phyloP scores from a whole-genome alignment of 1,140 invertebrate genomes.

The Scaptomyza hsui region DNA sequence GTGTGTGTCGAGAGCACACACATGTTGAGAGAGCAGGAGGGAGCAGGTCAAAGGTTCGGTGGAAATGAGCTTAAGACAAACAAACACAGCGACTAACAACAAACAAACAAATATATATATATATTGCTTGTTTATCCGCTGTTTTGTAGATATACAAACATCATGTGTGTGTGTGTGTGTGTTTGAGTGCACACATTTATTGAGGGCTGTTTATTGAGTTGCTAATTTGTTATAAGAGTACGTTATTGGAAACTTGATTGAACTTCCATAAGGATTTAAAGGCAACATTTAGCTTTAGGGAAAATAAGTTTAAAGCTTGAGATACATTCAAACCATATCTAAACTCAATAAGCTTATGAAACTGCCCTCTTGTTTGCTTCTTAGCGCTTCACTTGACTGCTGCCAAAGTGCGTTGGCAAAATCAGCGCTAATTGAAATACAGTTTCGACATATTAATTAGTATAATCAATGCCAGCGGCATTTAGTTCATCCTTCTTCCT shows the following conservation, averaged over 20 bases:
- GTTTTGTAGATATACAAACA: constrained; percentile 31
- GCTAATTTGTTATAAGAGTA: background rate
- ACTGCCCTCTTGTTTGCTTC: constrained; percentile 12
- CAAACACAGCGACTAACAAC: constrained; percentile 21
- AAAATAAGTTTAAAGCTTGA: no score
- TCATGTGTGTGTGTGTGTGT: background rate
- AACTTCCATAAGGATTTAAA: no score
- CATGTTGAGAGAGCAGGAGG: background rate
- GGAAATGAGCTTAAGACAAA: constrained; percentile 57
- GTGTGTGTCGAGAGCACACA: background rate
- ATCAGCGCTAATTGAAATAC: constrained; percentile 14
- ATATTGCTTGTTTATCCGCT: constrained; percentile 63
- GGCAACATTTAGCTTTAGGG: no score
- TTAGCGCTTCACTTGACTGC: constrained; percentile 10
- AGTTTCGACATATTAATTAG: constrained; percentile 40
- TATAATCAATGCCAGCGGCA: constrained; percentile 30
- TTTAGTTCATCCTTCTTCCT: background rate
- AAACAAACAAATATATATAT: background rate
- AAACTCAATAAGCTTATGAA: background rate
- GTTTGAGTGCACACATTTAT: background rate
- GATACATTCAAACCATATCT: background rate
- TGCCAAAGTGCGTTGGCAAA: no score
- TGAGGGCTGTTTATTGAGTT: constrained; percentile 1
- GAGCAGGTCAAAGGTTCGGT: background rate
- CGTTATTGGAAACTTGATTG: background rate